phyloP scores from a whole-genome alignment of 2,797 vertebrate genomes.

The Sandelia bainsii region DNA sequence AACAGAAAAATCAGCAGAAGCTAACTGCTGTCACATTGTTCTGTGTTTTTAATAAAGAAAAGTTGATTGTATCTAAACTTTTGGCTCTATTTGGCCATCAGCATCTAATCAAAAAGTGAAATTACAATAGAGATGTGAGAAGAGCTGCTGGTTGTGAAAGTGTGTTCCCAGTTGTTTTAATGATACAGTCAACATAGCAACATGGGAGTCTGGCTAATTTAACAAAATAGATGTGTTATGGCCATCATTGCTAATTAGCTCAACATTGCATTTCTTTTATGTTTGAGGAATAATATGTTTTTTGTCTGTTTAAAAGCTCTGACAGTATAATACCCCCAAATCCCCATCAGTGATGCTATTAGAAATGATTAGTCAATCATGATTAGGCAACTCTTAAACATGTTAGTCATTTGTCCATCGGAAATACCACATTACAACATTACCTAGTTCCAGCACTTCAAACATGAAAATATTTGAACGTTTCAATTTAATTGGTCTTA shows the following conservation, averaged over 20 bases:
- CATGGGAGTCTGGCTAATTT: not conserved
- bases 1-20: not conserved
- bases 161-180: not conserved
- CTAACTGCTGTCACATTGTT: not conserved
- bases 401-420: not conserved
- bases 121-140: not conserved
- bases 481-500: too few species aligned
- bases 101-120: slow-evolving; percentile 1
- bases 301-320: not conserved
- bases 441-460: not conserved
- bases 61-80: not conserved
- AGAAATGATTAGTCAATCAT: not conserved
- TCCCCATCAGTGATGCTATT: too few species aligned
- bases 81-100: not conserved
- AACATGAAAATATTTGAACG: too few species aligned
- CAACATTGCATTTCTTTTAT: not conserved
- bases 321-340: too few species aligned
- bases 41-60: not conserved
- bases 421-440: not conserved
- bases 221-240: not conserved
- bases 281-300: not conserved
- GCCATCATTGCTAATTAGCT: slow-evolving; percentile 5
- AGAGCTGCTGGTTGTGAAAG: not conserved
- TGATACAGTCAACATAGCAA: not conserved
- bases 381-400: not conserved